Conservation (phyloP, 2,113 vertebrate genomes). For the Ovis aries region ARS-UI_Ramb_v3.0 NC_056077.1:21178501-21179000, state of each 20-base stretch:
- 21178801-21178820: not conserved
- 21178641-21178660: not conserved
- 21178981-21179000: not conserved
- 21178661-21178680: not conserved
- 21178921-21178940: not conserved
- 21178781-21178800: not conserved
- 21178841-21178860: not conserved
- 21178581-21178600: not conserved
- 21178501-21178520: not conserved
- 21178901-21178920: not conserved
- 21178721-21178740: not conserved
- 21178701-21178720: not conserved
- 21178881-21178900: not conserved
- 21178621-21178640: constrained; percentile 34
- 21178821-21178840: not conserved
- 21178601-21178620: not conserved
- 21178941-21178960: not conserved
- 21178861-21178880: not conserved
- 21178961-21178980: not conserved
- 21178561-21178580: not conserved
- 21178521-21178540: not conserved
- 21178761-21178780: not conserved
- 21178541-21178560: constrained; percentile 31
- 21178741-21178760: not conserved
- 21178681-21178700: not conserved